Percentiles rank a stretch among this genome's conserved stretches.
phyloP scores from a whole-genome alignment of 2,113 vertebrate genomes.

The Perca flavescens region DNA sequence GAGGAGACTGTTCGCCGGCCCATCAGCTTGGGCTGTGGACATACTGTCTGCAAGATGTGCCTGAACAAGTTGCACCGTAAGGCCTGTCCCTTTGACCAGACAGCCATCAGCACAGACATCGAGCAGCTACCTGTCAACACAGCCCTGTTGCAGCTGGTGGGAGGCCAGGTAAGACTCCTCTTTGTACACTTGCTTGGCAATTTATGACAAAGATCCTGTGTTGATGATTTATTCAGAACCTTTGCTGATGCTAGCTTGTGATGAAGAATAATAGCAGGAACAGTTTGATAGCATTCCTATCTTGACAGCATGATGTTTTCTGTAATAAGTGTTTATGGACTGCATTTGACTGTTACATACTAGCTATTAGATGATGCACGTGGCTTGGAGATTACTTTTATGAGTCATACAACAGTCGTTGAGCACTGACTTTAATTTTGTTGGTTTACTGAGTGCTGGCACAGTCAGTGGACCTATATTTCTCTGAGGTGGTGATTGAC shows the following conservation, averaged over 20 bases:
- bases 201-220: not conserved
- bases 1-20: conserved; percentile 97
- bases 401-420: conserved; percentile 49
- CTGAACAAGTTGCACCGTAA: conserved; percentile 99
- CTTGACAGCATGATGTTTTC: not conserved
- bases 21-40: conserved; percentile 97
- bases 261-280: not conserved
- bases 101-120: conserved; percentile 97
- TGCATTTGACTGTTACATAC: not conserved
- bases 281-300: not conserved
- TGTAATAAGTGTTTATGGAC: conserved; percentile 6
- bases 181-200: not conserved
- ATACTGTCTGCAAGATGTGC: conserved; percentile 99
- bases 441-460: conserved; percentile 25
- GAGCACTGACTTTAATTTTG: conserved; percentile 43
- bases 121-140: conserved; percentile 98
- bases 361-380: conserved; percentile 14
- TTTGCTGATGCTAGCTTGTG: not conserved
- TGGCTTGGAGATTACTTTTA: conserved; percentile 35
- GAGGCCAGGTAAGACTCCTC: conserved; percentile 90
- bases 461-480: conserved; percentile 3
- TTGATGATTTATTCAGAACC: not conserved
- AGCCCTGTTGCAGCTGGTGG: conserved; percentile 94
- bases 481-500: conserved; percentile 28
- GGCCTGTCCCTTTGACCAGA: conserved; percentile 99